phyloP scores from a whole-genome alignment of 2,888 invertebrate species.

The Spodoptera littoralis region DNA sequence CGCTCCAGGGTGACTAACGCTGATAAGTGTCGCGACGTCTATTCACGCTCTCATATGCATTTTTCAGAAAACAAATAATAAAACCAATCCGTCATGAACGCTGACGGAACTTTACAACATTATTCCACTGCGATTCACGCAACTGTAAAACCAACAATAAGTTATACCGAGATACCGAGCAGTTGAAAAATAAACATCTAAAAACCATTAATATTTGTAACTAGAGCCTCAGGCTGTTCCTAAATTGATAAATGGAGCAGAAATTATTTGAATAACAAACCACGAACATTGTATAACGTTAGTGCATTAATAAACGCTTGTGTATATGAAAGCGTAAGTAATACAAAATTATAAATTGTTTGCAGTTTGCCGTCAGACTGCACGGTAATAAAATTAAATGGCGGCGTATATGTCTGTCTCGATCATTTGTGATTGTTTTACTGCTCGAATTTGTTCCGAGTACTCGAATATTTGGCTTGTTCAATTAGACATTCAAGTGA shows the following conservation, averaged over 20 bases:
- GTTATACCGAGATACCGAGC: conserved; percentile 6
- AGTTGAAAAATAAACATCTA: conserved; percentile 28
- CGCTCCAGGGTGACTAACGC: conserved; percentile 47
- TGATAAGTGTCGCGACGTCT: conserved; percentile 43
- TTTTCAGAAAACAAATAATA: conserved; percentile 6
- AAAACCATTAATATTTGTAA: conserved; percentile 15
- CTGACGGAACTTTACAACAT: neutral
- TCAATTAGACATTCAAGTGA: conserved; percentile 36
- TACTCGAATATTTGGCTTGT: conserved; percentile 21
- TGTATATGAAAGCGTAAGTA: conserved; percentile 37
- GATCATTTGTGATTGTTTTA: conserved; percentile 55
- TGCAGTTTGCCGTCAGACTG: conserved; percentile 41
- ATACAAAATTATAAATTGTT: conserved; percentile 52
- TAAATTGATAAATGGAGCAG: conserved; percentile 44
- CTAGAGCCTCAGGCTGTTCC: conserved; percentile 25
- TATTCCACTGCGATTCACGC: too few species aligned
- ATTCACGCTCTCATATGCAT: conserved; percentile 15
- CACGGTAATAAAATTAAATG: conserved; percentile 55
- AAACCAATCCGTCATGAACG: neutral
- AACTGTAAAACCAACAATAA: too few species aligned
- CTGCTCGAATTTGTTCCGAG: conserved; percentile 35
- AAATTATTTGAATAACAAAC: conserved; percentile 40
- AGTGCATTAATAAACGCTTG: conserved; percentile 36
- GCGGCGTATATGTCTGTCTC: conserved; percentile 45
- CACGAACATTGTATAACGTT: conserved; percentile 16